Base-by-base conservation (phyloP, 1,140 invertebrate genomes). In the Formica exsecta region DNA sequence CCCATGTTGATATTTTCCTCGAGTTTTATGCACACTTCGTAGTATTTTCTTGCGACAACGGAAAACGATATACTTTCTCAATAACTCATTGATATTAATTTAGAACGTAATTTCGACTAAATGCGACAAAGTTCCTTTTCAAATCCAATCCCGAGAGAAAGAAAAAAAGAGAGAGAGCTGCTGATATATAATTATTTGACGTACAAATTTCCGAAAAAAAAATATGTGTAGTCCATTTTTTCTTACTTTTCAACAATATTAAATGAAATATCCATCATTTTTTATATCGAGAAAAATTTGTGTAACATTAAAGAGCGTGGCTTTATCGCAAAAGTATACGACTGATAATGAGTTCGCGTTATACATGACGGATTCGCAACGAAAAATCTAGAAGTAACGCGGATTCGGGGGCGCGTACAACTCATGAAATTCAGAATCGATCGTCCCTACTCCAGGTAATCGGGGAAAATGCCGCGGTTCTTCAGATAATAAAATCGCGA, bases 401-500 rank as follows among this genome's bases (percentile, higher is more conserved):
- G 25, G 16, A n/a, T 36, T 80, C 38, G 36, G 8, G 36, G 29
- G 36, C 32, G 51, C 11, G 66, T 48, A 68, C 66, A 59, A 44
- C 36, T 81, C 66, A 44, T 73, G 79, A 61, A 81, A 81, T 81
- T 73, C 66, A 81, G 48, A 81, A 81, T 81, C 79, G 79, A 81
- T 81, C 79, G 51, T 73, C 36, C 59, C 36, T 22, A 57, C 79
- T 71, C 36, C 36, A 81, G 79, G 66, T 81, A 81, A 81, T 81
- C 79, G 79, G 51, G 44, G 54, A 71, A 81, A 81, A 51, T 25
- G 61, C 41, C 75, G 62, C 73, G 68, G 73, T 85, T 85, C 66
- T 85, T 77, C 75, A 65, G 83, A 77, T 79, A 66, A 85, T 85
- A 85, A 85, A 79, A 85, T 79, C 44, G 83, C 81, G 61, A 81